Evolutionary conservation across 2,797 vertebrate genomes (phyloP).

Genomic region (Synaphobranchus kaupii): DNA sequence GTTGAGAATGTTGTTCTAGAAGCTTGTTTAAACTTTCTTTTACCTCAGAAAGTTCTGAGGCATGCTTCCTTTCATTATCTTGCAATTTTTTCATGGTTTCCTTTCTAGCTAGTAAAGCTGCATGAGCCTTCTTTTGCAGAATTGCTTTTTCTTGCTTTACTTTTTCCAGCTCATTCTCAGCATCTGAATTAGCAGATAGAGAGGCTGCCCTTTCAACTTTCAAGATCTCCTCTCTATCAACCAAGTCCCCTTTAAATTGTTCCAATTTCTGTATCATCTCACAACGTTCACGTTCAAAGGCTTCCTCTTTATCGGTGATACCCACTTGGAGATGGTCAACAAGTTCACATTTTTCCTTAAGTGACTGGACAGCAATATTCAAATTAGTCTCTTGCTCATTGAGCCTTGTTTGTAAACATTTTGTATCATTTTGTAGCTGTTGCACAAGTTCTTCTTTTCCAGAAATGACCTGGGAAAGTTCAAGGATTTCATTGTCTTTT

Average conservation of each 20-base stretch:
- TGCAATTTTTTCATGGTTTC: constrained; percentile 68
- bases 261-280: constrained; percentile 64
- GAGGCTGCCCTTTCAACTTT: constrained; percentile 43
- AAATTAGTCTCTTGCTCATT: constrained; percentile 66
- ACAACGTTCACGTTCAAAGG: constrained; percentile 58
- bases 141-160: constrained; percentile 70
- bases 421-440: constrained; percentile 54
- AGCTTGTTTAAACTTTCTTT: constrained; percentile 66
- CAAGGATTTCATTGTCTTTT: constrained; percentile 66
- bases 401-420: constrained; percentile 54
- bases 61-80: constrained; percentile 66
- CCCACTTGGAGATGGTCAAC: constrained; percentile 64
- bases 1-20: constrained; percentile 64
- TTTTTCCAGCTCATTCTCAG: constrained; percentile 55
- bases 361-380: constrained; percentile 58
- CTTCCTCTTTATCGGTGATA: constrained; percentile 59
- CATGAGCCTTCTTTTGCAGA: constrained; percentile 77
- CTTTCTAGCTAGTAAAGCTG: constrained; percentile 69
- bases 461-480: constrained; percentile 52
- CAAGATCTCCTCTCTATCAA: constrained; percentile 42
- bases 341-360: constrained; percentile 63
- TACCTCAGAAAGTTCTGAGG: constrained; percentile 63
- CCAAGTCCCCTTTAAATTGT: constrained; percentile 64
- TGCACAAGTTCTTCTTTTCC: constrained; percentile 54
- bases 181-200: constrained; percentile 33